Conservation (phyloP, 1,140 invertebrate genomes). For the Calliphora vicina region DNA sequence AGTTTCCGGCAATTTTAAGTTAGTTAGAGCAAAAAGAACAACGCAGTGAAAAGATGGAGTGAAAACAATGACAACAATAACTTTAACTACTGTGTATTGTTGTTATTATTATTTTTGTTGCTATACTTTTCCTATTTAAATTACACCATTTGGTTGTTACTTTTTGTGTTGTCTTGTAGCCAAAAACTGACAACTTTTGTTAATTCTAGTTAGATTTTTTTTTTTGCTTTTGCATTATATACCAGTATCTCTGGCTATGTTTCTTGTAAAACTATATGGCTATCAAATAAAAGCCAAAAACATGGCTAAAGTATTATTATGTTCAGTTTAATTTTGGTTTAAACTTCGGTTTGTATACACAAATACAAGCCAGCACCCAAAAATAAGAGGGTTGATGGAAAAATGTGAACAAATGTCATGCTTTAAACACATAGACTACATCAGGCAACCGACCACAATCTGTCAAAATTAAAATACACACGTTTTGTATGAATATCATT, state of each 20-base stretch:
- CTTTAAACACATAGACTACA: no score
- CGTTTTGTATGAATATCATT: no score
- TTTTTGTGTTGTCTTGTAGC: background rate
- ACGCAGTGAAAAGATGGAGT: no score
- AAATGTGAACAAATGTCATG: no score
- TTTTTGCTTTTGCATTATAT: background rate
- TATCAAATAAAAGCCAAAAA: background rate
- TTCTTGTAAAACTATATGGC: background rate
- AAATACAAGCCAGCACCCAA: background rate
- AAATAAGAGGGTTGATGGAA: no score
- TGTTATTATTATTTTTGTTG: background rate
- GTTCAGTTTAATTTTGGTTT: background rate
- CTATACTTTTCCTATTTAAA: background rate
- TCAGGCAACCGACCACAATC: no score
- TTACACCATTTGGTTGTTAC: background rate
- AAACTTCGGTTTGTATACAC: background rate
- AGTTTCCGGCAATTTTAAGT: slow-evolving; percentile 32
- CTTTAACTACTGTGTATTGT: background rate
- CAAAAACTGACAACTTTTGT: background rate
- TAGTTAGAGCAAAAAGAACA: slow-evolving; percentile 2
- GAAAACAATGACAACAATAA: slow-evolving; percentile 9
- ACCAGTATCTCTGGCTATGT: background rate
- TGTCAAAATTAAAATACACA: no score
- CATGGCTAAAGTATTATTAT: background rate
- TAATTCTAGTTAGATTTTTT: background rate